Percentiles rank a stretch among this genome's conserved stretches.
phyloP scores from a whole-genome alignment of 1,140 invertebrate genomes.

The Druon quercuslanigerum region DNA sequence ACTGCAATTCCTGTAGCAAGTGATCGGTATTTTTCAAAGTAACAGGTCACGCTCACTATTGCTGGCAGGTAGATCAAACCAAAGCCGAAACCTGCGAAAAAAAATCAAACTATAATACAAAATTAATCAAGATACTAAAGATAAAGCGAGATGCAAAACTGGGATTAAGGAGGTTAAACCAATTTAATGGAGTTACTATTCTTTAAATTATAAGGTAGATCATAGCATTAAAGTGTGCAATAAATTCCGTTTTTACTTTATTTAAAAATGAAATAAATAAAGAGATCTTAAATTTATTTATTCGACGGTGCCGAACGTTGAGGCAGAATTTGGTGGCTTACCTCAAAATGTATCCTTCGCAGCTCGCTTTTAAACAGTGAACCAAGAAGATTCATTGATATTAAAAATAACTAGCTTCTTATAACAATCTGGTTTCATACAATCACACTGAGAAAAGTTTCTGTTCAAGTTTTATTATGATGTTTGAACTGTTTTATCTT shows the following conservation, averaged over 20 bases:
- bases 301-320: background rate
- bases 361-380: conserved; percentile 34
- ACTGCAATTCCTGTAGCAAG: conserved; percentile 96
- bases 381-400: conserved; percentile 23
- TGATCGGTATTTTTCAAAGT: conserved; percentile 94
- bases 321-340: conserved; percentile 25
- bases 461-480: background rate
- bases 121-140: background rate
- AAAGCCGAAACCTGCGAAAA: conserved; percentile 88
- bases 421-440: background rate
- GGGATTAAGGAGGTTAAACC: background rate
- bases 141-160: conserved; percentile 24
- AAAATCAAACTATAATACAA: background rate
- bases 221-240: too few species aligned
- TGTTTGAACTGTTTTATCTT: background rate
- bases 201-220: too few species aligned
- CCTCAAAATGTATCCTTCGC: conserved; percentile 35
- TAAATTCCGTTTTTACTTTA: too few species aligned
- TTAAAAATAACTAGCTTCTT: conserved; percentile 4
- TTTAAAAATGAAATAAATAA: too few species aligned
- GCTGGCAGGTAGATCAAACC: conserved; percentile 96
- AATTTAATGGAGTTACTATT: background rate
- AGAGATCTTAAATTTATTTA: background rate
- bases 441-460: background rate
- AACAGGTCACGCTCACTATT: conserved; percentile 95